phyloP scores from a whole-genome alignment of 2,113 vertebrate genomes.

The Sphyrna mokarran region DNA sequence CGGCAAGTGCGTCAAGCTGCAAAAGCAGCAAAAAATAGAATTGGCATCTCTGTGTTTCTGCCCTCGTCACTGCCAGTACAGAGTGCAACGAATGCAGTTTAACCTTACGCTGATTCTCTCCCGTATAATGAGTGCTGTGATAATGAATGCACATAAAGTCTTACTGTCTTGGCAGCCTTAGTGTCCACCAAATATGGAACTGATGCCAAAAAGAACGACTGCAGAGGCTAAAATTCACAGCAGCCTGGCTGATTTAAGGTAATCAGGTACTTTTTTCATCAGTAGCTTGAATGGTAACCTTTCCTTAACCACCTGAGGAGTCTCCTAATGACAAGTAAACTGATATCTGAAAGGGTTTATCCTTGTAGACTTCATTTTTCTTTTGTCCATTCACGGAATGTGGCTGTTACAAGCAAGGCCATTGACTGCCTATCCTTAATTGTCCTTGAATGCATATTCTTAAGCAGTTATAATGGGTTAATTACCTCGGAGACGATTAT shows the following conservation, averaged over 20 bases:
- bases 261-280: not conserved
- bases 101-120: not conserved
- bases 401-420: too few relatives aligned
- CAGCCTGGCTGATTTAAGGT: not conserved
- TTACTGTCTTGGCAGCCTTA: not conserved
- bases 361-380: not conserved
- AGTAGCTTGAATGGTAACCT: not conserved
- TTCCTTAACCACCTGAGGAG: not conserved
- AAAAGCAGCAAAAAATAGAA: slow-evolving; percentile 8
- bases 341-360: too few relatives aligned
- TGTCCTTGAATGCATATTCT: not conserved
- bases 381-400: too few relatives aligned
- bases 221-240: not conserved
- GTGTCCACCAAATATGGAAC: not conserved
- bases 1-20: not conserved
- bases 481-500: not conserved
- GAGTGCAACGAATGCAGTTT: not conserved
- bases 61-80: too few relatives aligned
- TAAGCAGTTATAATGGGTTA: not conserved
- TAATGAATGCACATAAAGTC: not conserved
- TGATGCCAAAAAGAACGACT: not conserved
- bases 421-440: not conserved
- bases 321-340: not conserved
- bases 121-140: not conserved
- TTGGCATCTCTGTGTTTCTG: not conserved